Evolutionary conservation across 2,888 invertebrate species (phyloP).

Genomic region (Lepetodrilus schrolli): DNA sequence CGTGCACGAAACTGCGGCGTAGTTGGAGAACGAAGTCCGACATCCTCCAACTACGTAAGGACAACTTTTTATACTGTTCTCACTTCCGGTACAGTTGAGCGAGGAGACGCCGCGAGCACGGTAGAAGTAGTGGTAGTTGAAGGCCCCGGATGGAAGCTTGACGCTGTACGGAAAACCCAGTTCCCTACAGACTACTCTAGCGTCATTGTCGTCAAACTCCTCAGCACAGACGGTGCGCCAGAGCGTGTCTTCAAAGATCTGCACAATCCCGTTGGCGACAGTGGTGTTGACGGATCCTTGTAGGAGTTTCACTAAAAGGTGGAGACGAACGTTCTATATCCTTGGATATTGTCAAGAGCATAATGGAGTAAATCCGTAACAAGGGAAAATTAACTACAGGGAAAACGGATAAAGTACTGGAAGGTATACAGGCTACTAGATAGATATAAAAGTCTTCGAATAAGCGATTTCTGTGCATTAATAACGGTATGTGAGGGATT

Average conservation of each 20-base stretch:
- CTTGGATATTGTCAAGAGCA: too few relatives aligned
- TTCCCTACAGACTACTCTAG: conserved; percentile 58
- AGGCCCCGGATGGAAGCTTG: conserved; percentile 56
- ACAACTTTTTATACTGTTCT: conserved; percentile 52
- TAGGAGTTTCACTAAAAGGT: conserved; percentile 47
- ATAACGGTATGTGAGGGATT: too few relatives aligned
- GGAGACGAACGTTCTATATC: neutral
- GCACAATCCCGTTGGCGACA: conserved; percentile 53
- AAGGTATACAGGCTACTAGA: too few relatives aligned
- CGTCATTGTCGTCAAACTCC: conserved; percentile 48
- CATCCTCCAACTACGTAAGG: conserved; percentile 38
- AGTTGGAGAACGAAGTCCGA: neutral
- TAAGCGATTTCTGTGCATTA: too few relatives aligned
- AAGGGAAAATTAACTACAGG: too few relatives aligned
- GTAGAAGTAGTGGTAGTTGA: conserved; percentile 44
- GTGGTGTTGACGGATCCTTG: conserved; percentile 39
- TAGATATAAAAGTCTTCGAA: too few relatives aligned
- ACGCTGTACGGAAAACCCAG: conserved; percentile 54
- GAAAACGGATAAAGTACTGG: too few relatives aligned
- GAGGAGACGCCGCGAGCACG: conserved; percentile 44
- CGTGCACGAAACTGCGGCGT: conserved; percentile 1
- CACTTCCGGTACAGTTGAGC: conserved; percentile 52
- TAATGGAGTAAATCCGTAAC: too few relatives aligned
- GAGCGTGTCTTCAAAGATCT: conserved; percentile 44
- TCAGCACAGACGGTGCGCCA: conserved; percentile 57